Conservation (phyloP, 2,888 invertebrate genomes). For the Drosophila helvetica region DNA sequence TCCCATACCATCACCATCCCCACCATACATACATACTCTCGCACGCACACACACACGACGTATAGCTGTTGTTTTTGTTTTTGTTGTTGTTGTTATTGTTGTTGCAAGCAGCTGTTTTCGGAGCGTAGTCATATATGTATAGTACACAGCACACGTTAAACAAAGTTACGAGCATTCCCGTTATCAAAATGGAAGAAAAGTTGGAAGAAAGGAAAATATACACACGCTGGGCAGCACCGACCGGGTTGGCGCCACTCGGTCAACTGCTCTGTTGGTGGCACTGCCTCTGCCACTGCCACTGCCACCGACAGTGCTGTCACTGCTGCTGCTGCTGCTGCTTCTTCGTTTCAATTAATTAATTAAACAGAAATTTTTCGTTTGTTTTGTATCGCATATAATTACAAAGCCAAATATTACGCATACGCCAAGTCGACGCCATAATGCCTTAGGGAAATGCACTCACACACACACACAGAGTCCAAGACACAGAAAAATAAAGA, state of each 20-base stretch:
- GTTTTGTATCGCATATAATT: conserved; percentile 40
- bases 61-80: conserved; percentile 22
- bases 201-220: background rate
- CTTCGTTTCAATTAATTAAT: conserved; percentile 69
- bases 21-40: background rate
- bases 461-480: conserved; percentile 16
- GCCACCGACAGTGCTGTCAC: conserved; percentile 3
- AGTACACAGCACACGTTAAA: no score
- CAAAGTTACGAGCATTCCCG: background rate
- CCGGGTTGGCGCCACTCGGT: conserved; percentile 67
- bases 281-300: background rate
- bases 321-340: conserved; percentile 14
- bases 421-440: conserved; percentile 59
- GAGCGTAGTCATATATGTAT: background rate
- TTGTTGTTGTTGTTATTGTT: conserved; percentile 59
- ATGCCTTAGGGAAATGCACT: conserved; percentile 49
- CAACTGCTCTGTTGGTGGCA: conserved; percentile 39
- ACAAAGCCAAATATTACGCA: conserved; percentile 73
- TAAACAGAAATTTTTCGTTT: conserved; percentile 63
- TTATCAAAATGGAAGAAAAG: background rate
- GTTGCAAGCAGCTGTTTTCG: conserved; percentile 62
- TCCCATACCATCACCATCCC: conserved; percentile 33
- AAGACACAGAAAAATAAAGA: background rate
- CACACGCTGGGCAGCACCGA: conserved; percentile 48
- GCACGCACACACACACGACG: conserved; percentile 18